phyloP scores from a whole-genome alignment of 2,888 invertebrate species.

The Uloborus plumipes region DNA sequence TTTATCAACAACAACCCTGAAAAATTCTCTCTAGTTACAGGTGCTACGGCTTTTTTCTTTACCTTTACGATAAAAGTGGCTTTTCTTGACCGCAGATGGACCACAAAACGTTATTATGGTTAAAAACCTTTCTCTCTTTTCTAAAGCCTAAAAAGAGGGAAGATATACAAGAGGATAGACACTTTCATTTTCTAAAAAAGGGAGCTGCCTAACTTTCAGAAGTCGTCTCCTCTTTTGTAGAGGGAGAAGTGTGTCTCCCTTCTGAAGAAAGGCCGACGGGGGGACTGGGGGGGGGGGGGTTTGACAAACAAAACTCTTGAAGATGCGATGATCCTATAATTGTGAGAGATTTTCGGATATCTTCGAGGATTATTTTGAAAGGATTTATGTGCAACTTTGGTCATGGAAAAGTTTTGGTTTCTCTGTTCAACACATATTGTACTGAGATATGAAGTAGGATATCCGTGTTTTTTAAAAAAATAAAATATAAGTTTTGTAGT shows the following conservation, averaged over 20 bases:
- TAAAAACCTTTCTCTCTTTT: slow-evolving; percentile 8
- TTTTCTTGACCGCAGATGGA: slow-evolving; percentile 7
- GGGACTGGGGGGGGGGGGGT: not conserved
- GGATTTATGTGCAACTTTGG: no score
- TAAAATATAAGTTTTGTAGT: no score
- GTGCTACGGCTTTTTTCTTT: no score
- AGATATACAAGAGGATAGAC: slow-evolving; percentile 51
- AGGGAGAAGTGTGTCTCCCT: slow-evolving; percentile 6
- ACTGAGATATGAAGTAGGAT: no score
- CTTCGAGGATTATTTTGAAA: no score
- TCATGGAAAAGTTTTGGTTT: no score
- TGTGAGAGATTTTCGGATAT: not conserved
- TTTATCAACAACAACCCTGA: no score
- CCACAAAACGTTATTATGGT: slow-evolving; percentile 12
- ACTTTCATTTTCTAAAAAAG: slow-evolving; percentile 48
- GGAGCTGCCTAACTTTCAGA: slow-evolving; percentile 1
- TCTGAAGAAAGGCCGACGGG: slow-evolving; percentile 1
- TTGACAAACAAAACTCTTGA: slow-evolving; percentile 58
- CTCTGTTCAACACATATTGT: no score
- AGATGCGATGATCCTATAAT: slow-evolving; percentile 36
- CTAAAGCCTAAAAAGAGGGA: slow-evolving; percentile 26
- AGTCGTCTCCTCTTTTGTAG: not conserved
- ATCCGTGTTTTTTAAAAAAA: no score
- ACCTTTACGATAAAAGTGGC: no score
- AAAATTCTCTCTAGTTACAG: no score